Evolutionary conservation across 2,888 invertebrate genomes (phyloP), one percentile per base, ranked within the genome.

Genomic region (Spisula solida): DNA sequence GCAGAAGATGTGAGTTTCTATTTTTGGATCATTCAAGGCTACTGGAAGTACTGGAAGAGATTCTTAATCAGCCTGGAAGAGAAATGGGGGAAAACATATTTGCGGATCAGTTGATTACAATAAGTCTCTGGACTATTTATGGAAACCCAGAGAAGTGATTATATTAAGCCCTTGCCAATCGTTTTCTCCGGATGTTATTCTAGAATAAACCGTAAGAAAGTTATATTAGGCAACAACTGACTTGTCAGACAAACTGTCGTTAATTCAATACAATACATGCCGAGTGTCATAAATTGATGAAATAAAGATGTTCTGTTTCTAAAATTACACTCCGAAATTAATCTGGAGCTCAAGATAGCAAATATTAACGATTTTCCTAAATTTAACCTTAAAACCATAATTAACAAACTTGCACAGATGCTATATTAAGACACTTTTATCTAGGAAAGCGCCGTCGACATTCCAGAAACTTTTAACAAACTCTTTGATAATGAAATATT

Each of bases 291-390:
- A 75, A 31, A 75, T 34, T 34, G 75, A 75, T 75, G 31, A 75
- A 75, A 75, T 75, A 75, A 75, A 75, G 75, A 75, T 75, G 34
- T 34, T 66, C 25, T 12, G 60, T 66, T 66, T 66, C 60, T 66
- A 66, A 25, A 66, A 66, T 66, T 66, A 66, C 60, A 8, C 25
- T n/a, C 10, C 25, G 25, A 25, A 25, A 66, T 25, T 66, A 66
- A 66, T 25, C 25, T 8, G 10, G 25, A n/a, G 25, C 60, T 66
- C 60, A 66, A 66, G 8, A 25, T 25, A 66, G 60, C 60, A 25
- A 66, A 66, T 66, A 66, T 66, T 66, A 66, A 66, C 60, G 10
- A 66, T 25, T 25, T 66, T 66, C 51, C 10, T 20, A 66, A 25
- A 66, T 20, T 10, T n/a, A 25, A n/a, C 60, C 60, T 25, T 25